Evolutionary conservation across 2,888 invertebrate species (phyloP), one percentile per base, ranked within the genome.

Genomic region (Spodoptera littoralis): DNA sequence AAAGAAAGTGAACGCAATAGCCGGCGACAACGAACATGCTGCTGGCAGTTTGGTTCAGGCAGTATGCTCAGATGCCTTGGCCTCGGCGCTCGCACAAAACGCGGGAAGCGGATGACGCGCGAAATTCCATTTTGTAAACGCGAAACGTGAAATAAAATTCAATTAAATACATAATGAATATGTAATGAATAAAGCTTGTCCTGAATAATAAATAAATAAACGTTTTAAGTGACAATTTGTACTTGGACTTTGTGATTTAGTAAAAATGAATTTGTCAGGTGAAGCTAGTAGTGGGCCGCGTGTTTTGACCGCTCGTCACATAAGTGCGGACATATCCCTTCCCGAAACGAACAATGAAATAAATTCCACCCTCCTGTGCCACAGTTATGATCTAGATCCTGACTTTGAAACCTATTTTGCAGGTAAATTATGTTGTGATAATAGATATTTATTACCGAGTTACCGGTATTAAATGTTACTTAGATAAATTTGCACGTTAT

Each of bases 1-100:
- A 93, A 93, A 93, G 93, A 93, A 93, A 93, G 93, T 93, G 92
- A 92, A 89, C 90, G 92, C 88, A 89, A 86, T 83, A 59, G 64
- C 72, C 74, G 75, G 73, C 73, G 74, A 68, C 62, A 65, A 56
- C 76, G 65, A 65, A 64, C 60, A 64, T 63, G 70, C 56, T 63
- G 70, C 56, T 58, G 60, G 73, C 79, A 44, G 72, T 68, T 62
- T 70, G 83, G 60, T 85, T 69, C 65, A 70, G 84, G 64, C 86
- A 88, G 88, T 87, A 65, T 77, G 79, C 76, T 75, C 76, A 78
- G 76, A 82, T 76, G 81, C 81, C 79, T 82, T 74, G 56, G 80
- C 76, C 70, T 66, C 67, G 65, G 71, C 81, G 76, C 82, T 56
- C 83, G 84, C 72, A 65, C 60, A 61, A 58, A 45, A n/a, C 64